Percentiles rank a stretch among this genome's conserved stretches.
Conservation (phyloP, 2,113 vertebrate genomes). For the Petaurus breviceps region DNA sequence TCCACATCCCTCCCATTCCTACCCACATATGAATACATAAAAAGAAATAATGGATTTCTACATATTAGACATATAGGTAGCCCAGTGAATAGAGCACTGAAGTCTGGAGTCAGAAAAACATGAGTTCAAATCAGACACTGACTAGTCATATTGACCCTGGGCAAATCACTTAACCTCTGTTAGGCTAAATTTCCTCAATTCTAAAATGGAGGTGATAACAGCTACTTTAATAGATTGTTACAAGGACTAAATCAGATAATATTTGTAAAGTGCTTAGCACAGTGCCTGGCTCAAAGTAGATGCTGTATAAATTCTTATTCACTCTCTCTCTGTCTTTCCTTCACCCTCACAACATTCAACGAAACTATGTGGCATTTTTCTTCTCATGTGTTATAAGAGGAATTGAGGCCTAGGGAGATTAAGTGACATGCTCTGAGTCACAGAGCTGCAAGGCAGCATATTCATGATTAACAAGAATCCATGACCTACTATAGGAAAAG, state of each 20-base stretch:
- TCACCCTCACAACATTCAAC: neutral
- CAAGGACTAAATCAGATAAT: neutral
- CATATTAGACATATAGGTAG: neutral
- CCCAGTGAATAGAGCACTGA: neutral
- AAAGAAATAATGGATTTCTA: neutral
- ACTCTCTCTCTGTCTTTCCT: neutral
- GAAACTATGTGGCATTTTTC: constrained; percentile 4
- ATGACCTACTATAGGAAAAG: constrained; percentile 34
- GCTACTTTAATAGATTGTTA: neutral
- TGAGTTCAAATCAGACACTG: neutral
- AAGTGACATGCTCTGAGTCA: constrained; percentile 54
- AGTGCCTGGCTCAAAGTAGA: neutral
- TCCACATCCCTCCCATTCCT: neutral
- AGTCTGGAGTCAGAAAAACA: neutral
- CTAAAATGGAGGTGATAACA: neutral
- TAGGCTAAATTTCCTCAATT: neutral
- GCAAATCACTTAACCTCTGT: neutral
- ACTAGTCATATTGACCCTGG: neutral
- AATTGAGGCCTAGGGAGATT: constrained; percentile 53
- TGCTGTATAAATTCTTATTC: neutral
- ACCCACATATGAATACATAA: neutral
- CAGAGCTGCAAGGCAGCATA: constrained; percentile 57
- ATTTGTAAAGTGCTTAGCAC: neutral
- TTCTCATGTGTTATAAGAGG: neutral
- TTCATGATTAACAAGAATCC: constrained; percentile 62